Percentiles rank a stretch among this genome's conserved stretches.
These are phyloP conservation scores for Lacerta agilis DNA, from an alignment of 2,797 vertebrate genomes.

Conservation along the genomic window DNA sequence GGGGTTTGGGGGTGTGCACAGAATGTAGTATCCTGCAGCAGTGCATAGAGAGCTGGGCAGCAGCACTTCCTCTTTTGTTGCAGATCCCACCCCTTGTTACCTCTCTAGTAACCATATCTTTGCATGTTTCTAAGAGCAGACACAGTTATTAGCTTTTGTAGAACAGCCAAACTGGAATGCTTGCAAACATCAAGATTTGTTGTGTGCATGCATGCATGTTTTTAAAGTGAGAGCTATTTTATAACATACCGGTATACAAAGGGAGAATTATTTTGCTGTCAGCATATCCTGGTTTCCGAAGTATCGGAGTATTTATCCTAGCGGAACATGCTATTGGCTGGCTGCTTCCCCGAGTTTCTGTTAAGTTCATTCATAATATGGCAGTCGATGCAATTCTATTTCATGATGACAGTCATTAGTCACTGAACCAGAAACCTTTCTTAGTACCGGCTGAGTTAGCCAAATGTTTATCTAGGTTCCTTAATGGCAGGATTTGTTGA, in stretches of 20 bases:
- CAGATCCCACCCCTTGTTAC: background rate
- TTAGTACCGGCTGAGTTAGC: slow-evolving; percentile 63
- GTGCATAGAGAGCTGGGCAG: background rate
- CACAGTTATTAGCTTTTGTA: background rate
- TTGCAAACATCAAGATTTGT: background rate
- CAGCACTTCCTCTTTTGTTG: background rate
- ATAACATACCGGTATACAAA: slow-evolving; percentile 33
- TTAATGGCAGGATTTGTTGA: slow-evolving; percentile 45
- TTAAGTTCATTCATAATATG: slow-evolving; percentile 69
- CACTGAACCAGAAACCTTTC: slow-evolving; percentile 69
- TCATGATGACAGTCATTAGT: slow-evolving; percentile 67
- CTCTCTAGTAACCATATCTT: background rate
- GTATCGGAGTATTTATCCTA: slow-evolving; percentile 61
- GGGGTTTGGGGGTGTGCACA: too few species aligned
- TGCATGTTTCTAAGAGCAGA: background rate
- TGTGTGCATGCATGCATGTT: background rate
- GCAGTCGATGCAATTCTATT: slow-evolving; percentile 68
- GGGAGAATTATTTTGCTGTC: slow-evolving; percentile 57
- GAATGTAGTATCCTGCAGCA: too few species aligned
- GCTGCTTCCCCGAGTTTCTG: slow-evolving; percentile 59
- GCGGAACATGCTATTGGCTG: slow-evolving; percentile 63
- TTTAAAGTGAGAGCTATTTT: slow-evolving; percentile 7
- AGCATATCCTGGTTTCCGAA: slow-evolving; percentile 65
- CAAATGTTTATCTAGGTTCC: slow-evolving; percentile 65
- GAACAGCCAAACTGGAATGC: background rate